Conservation (phyloP, 2,113 vertebrate genomes). For the Setophaga petechia region DNA sequence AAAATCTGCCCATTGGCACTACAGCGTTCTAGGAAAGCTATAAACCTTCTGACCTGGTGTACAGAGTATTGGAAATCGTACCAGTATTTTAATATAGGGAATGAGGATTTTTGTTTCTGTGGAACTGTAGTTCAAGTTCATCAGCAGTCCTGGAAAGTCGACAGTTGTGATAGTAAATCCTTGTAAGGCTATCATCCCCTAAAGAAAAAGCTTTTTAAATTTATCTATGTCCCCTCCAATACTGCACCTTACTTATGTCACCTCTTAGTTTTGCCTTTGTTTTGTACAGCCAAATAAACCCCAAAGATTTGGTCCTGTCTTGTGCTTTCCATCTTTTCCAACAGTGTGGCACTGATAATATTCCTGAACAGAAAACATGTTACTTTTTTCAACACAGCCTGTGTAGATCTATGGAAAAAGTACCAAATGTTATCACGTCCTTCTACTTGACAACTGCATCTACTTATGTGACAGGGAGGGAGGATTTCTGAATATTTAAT, state of each 20-base stretch:
- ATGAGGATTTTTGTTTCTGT: background rate
- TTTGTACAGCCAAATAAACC: constrained; percentile 79
- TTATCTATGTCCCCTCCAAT: background rate
- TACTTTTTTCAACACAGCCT: constrained; percentile 78
- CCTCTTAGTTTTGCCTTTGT: constrained; percentile 74
- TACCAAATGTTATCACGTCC: background rate
- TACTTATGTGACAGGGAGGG: background rate
- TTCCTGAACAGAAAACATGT: constrained; percentile 82
- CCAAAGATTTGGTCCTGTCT: constrained; percentile 82
- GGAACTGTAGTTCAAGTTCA: background rate
- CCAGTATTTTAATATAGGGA: background rate
- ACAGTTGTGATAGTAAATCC: background rate
- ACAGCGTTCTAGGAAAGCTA: background rate
- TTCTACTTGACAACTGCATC: background rate
- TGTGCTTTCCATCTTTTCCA: constrained; percentile 82
- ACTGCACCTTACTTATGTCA: background rate
- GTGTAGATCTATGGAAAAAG: constrained; percentile 48
- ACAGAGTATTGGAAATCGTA: background rate
- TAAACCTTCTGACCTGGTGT: background rate
- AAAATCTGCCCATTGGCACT: background rate
- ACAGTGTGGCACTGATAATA: constrained; percentile 82
- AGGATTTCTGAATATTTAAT: background rate
- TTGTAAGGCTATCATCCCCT: background rate
- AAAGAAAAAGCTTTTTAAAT: background rate
- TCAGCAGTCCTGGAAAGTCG: background rate